Evolutionary conservation across 2,888 invertebrate species (phyloP).

Genomic region (Phlogophora meticulosa): DNA sequence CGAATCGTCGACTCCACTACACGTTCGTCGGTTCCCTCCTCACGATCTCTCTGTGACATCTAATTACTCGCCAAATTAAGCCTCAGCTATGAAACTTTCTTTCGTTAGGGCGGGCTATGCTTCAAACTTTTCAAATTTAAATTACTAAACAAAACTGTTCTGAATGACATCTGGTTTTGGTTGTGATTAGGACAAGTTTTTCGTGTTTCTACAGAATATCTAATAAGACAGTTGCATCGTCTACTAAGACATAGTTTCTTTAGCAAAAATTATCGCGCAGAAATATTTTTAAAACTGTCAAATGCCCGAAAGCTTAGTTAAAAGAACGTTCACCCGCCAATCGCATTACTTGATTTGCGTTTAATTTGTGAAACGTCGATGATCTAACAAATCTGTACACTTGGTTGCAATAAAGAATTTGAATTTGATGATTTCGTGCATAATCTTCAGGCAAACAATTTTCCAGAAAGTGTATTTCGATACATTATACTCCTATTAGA

Average conservation of each 20-base stretch:
- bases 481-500: background rate
- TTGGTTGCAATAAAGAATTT: too few relatives aligned
- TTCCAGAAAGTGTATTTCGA: background rate
- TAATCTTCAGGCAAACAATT: background rate
- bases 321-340: too few relatives aligned
- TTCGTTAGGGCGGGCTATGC: conserved; percentile 47
- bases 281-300: too few relatives aligned
- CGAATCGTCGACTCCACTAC: conserved; percentile 71
- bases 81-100: conserved; percentile 74
- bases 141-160: conserved; percentile 12
- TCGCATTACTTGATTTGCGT: too few relatives aligned
- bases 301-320: too few relatives aligned
- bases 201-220: background rate
- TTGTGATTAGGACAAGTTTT: background rate
- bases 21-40: conserved; percentile 68
- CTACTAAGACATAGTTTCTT: too few relatives aligned
- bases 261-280: too few relatives aligned
- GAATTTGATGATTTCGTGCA: too few relatives aligned
- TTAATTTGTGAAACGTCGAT: too few relatives aligned
- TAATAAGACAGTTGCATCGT: background rate
- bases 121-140: conserved; percentile 35
- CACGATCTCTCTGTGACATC: conserved; percentile 78
- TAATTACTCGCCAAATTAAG: conserved; percentile 83
- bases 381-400: too few relatives aligned
- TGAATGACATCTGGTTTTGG: background rate